A percentile compares a stretch with the other conserved stretches of the same genome.
These are phyloP conservation scores for Chelonia mydas DNA, from an alignment of 2,797 vertebrate genomes.

Conservation along the genomic window DNA sequence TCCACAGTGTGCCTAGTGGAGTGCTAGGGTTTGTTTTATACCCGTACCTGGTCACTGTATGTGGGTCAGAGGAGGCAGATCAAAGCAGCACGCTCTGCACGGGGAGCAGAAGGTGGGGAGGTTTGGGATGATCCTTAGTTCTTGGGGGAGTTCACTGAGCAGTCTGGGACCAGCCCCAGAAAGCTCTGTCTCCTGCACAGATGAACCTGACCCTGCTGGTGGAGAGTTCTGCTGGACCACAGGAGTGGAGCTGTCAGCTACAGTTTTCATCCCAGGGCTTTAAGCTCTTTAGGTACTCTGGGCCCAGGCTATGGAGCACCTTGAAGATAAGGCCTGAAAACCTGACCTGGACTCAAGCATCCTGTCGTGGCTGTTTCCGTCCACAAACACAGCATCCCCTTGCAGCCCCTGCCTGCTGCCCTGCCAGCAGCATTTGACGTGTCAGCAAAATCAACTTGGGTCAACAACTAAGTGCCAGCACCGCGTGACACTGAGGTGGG, in stretches of 20 bases:
- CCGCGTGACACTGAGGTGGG: slow-evolving; percentile 72
- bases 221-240: no score
- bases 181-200: neutral
- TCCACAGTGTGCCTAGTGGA: neutral
- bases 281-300: neutral
- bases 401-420: neutral
- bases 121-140: neutral
- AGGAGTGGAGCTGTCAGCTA: neutral
- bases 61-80: neutral
- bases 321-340: neutral
- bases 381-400: no score
- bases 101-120: neutral
- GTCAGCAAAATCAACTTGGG: slow-evolving; percentile 21
- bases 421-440: neutral
- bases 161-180: neutral
- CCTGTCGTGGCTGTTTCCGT: neutral
- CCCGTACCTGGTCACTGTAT: neutral
- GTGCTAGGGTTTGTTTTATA: neutral
- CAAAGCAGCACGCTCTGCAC: neutral
- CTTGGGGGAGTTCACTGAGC: neutral
- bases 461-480: slow-evolving; percentile 14
- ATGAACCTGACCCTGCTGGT: neutral
- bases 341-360: neutral
- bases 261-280: neutral
- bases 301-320: neutral